These are phyloP conservation scores for Hemitrygon akajei DNA, from an alignment of 2,797 vertebrate species.

Conservation along the genomic window DNA sequence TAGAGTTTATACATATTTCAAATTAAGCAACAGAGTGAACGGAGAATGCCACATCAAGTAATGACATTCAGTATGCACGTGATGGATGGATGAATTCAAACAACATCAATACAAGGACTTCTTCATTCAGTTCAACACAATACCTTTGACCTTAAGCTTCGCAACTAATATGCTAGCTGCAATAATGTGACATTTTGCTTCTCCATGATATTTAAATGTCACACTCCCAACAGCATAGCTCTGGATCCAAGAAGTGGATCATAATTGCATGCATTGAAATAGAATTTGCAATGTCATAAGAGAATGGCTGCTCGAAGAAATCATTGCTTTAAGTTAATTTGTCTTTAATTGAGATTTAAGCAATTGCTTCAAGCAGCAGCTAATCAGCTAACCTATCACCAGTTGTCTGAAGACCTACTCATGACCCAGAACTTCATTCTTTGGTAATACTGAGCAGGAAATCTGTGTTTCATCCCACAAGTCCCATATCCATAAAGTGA, in stretches of 20 bases:
- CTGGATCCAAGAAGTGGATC: neutral
- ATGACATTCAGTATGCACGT: neutral
- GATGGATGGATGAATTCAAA: neutral
- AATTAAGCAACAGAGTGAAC: neutral
- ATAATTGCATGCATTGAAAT: neutral
- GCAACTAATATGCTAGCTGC: neutral
- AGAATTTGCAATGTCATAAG: neutral
- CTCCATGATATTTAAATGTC: neutral
- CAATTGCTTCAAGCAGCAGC: neutral
- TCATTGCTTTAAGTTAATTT: neutral
- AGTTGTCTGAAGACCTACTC: neutral
- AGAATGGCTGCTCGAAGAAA: neutral
- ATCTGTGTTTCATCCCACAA: neutral
- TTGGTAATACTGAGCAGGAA: neutral
- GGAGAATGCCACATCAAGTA: neutral
- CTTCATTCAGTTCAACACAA: neutral
- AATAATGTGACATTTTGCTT: neutral
- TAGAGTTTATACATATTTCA: neutral
- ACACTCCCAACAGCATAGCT: neutral
- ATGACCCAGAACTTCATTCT: neutral
- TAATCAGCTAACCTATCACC: neutral
- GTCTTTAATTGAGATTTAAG: neutral
- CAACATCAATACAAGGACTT: neutral
- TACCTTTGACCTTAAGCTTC: conserved; percentile 9
- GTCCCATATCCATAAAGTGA: neutral